Evolutionary conservation across 2,888 invertebrate genomes (phyloP).

Genomic region (Drosophila helvetica): DNA sequence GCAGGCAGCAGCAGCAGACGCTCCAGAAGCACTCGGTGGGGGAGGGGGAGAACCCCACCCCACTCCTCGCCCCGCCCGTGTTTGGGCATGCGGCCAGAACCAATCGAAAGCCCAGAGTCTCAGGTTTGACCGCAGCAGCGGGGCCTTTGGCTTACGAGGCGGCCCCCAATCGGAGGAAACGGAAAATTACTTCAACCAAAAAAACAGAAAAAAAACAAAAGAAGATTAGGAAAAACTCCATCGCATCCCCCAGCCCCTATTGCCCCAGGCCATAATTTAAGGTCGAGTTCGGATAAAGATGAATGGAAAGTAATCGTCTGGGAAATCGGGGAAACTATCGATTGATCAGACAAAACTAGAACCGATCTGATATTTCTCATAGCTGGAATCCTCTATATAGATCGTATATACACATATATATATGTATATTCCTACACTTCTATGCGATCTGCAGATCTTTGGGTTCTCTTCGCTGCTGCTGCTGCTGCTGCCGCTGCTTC

Average conservation of each 20-base stretch:
- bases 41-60: not conserved
- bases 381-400: not conserved
- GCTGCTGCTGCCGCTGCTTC: slow-evolving; percentile 5
- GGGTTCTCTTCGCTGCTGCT: not conserved
- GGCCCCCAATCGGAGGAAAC: slow-evolving; percentile 51
- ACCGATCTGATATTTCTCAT: no score
- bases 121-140: slow-evolving; percentile 60
- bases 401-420: not conserved
- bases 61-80: no score
- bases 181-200: slow-evolving; percentile 56
- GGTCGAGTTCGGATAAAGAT: not conserved
- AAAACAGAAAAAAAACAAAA: no score
- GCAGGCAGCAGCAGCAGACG: slow-evolving; percentile 1
- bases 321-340: not conserved
- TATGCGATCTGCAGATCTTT: not conserved
- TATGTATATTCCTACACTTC: no score
- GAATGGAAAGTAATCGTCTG: not conserved
- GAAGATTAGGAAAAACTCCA: slow-evolving; percentile 41
- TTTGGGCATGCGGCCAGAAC: slow-evolving; percentile 21
- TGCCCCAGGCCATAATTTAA: not conserved
- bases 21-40: slow-evolving; percentile 8
- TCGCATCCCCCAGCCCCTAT: not conserved
- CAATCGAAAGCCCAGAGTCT: slow-evolving; percentile 30
- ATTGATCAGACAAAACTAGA: no score
- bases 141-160: slow-evolving; percentile 47